A percentile compares a stretch with the other conserved stretches of the same genome.
These are phyloP conservation scores for Parotocinclus haroldoi DNA, from an alignment of 2,797 vertebrate species.

Conservation along the genomic window DNA sequence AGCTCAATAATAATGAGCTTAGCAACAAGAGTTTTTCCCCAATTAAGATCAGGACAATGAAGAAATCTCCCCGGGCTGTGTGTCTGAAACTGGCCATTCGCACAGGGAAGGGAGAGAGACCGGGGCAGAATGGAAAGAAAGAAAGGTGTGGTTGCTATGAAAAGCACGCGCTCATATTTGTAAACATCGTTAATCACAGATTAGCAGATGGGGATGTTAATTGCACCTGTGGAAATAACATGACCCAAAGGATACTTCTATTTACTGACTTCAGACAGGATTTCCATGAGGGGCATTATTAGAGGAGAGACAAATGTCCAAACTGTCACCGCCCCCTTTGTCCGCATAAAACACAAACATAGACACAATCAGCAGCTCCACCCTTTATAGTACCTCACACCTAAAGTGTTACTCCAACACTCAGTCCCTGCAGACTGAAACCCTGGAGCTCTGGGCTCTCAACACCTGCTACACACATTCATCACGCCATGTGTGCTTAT, in stretches of 20 bases:
- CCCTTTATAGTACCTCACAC: conserved; percentile 36
- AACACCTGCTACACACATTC: conserved; percentile 41
- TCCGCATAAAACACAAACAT: conserved; percentile 5
- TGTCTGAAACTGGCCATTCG: neutral
- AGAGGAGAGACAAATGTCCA: conserved; percentile 14
- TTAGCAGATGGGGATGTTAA: conserved; percentile 92
- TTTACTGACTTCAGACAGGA: conserved; percentile 71
- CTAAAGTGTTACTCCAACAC: conserved; percentile 28
- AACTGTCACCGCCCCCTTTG: conserved; percentile 11
- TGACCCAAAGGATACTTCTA: conserved; percentile 87
- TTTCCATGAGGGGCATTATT: conserved; percentile 28
- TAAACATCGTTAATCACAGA: conserved; percentile 91
- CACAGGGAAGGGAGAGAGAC: conserved; percentile 17
- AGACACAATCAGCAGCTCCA: conserved; percentile 16
- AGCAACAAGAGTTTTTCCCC: conserved; percentile 27
- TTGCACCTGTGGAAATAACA: conserved; percentile 85
- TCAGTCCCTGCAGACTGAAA: conserved; percentile 24
- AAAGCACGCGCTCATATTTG: conserved; percentile 71
- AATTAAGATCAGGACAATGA: conserved; percentile 34
- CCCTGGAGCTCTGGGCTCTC: conserved; percentile 14
- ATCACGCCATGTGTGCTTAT: neutral
- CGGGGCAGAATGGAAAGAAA: conserved; percentile 12
- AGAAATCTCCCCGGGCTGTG: conserved; percentile 25
- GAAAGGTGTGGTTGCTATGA: conserved; percentile 59
- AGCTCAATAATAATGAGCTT: conserved; percentile 17